Conservation (phyloP, 1,140 invertebrate genomes). For the Sitodiplosis mosellana region DNA sequence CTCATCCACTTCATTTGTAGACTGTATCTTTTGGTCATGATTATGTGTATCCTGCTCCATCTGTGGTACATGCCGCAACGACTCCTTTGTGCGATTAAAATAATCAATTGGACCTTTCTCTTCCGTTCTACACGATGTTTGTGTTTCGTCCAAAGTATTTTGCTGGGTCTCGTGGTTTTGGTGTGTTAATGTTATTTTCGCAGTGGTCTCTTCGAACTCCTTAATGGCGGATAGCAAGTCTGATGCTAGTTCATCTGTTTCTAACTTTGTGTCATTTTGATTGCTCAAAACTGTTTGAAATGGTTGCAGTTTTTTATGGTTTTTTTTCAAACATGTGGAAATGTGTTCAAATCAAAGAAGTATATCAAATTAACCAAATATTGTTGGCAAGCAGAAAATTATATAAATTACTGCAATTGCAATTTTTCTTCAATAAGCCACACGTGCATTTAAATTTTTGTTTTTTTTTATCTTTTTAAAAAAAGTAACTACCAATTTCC, state of each 20-base stretch:
- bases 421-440: too few species aligned
- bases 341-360: too few species aligned
- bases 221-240: neutral
- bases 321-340: too few species aligned
- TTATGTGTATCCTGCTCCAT: neutral
- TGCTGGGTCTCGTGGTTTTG: neutral
- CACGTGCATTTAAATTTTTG: too few species aligned
- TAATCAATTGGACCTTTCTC: neutral
- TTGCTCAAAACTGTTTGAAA: neutral
- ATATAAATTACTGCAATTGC: too few species aligned
- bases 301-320: too few species aligned
- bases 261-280: neutral
- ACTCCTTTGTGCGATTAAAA: neutral
- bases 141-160: too few species aligned
- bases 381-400: too few species aligned
- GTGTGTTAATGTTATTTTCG: neutral
- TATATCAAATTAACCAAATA: too few species aligned
- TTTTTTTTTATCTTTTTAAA: too few species aligned
- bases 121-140: neutral
- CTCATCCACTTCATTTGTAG: neutral
- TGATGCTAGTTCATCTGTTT: neutral
- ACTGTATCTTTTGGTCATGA: conserved; percentile 1
- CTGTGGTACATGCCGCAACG: neutral
- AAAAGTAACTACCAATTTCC: too few species aligned
- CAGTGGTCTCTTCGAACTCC: neutral